Percentiles rank a stretch among this genome's conserved stretches.
Conservation (phyloP, 2,113 vertebrate genomes). For the Lepisosteus oculatus region DNA sequence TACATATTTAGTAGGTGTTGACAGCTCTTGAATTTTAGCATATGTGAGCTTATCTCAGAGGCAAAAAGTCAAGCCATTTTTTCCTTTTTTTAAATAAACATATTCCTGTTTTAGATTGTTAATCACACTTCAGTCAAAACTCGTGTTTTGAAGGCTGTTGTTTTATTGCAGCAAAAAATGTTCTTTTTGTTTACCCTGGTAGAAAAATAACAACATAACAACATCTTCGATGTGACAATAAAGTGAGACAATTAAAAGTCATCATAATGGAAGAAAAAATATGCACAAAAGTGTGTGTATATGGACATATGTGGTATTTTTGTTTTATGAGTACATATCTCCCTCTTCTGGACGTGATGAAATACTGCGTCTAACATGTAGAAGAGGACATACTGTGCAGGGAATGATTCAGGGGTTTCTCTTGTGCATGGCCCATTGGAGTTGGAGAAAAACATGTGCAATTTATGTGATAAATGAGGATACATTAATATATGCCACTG, state of each 20-base stretch:
- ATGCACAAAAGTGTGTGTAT: not conserved
- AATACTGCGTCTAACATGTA: not conserved
- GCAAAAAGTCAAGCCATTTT: not conserved
- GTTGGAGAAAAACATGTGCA: constrained; percentile 15
- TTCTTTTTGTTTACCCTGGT: not conserved
- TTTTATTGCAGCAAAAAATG: not conserved
- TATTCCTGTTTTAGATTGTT: not conserved
- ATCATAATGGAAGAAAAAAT: not conserved
- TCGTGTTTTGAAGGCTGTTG: no score
- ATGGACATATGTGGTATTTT: not conserved
- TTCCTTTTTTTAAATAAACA: not conserved
- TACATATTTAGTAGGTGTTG: not conserved
- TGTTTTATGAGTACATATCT: constrained; percentile 17
- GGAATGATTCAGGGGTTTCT: constrained; percentile 24
- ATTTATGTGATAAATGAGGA: constrained; percentile 25
- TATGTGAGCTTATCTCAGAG: not conserved
- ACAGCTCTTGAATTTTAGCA: not conserved
- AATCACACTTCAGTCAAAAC: not conserved
- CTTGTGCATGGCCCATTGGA: constrained; percentile 20
- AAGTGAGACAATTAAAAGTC: not conserved
- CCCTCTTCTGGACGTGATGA: constrained; percentile 11
- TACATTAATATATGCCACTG: constrained; percentile 17
- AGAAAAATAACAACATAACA: not conserved
- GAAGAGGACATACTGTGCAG: constrained; percentile 1
- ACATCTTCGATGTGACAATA: not conserved